A percentile compares a stretch with the other conserved stretches of the same genome.
Conservation (phyloP, 1,140 invertebrate species). For the Drosophila chauvacae region DNA sequence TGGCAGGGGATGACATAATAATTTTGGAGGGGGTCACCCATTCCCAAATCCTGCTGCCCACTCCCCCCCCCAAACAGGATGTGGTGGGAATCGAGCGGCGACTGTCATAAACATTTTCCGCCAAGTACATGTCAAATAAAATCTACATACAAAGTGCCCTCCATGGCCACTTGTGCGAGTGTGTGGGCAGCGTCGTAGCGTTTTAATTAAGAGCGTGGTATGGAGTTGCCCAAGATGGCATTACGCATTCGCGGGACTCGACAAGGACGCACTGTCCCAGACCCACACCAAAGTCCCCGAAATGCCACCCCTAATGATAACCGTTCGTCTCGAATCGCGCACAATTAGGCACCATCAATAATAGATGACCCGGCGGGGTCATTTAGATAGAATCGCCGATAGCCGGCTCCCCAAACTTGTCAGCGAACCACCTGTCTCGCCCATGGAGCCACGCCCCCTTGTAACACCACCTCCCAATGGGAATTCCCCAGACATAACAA, state of each 20-base stretch:
- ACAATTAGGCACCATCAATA: conserved; percentile 60
- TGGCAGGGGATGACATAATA: conserved; percentile 73
- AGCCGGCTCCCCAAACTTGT: conserved; percentile 31
- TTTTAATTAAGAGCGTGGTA: conserved; percentile 48
- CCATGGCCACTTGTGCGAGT: conserved; percentile 23
- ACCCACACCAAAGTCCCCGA: neutral
- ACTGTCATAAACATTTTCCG: conserved; percentile 46
- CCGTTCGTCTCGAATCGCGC: conserved; percentile 20
- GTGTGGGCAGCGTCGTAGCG: conserved; percentile 23
- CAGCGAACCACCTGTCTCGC: conserved; percentile 31
- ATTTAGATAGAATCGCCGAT: conserved; percentile 57
- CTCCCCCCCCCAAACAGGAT: conserved; percentile 15
- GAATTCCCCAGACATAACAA: conserved; percentile 42
- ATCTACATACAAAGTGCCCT: conserved; percentile 67
- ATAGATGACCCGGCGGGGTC: conserved; percentile 39
- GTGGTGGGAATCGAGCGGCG: conserved; percentile 25
- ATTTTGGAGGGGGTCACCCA: conserved; percentile 28
- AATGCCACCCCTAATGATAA: conserved; percentile 35
- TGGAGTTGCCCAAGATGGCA: conserved; percentile 18
- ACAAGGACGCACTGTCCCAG: conserved; percentile 8
- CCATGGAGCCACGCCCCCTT: conserved; percentile 11
- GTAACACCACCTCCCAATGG: conserved; percentile 19
- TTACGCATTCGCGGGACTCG: conserved; percentile 6
- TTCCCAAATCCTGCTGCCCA: neutral
- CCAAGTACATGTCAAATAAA: conserved; percentile 50